phyloP scores from a whole-genome alignment of 2,797 vertebrate genomes.

The Melanotaenia maccullochi region DNA sequence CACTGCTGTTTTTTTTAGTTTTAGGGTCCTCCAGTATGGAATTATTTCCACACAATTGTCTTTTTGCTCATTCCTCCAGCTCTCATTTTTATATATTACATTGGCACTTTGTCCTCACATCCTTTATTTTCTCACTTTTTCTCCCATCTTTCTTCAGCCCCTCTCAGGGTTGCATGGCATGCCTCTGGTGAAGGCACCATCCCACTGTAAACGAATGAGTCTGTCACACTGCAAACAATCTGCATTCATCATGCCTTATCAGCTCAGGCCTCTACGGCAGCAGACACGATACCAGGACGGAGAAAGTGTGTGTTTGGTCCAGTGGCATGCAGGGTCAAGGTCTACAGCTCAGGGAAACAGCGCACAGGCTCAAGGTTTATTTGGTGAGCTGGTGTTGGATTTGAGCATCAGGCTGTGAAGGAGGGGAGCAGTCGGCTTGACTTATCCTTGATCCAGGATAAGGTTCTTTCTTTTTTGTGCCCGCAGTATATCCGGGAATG shows the following conservation, averaged over 20 bases:
- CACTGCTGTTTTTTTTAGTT: constrained; percentile 32
- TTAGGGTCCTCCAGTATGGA: constrained; percentile 16
- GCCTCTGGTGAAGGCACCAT: constrained; percentile 59
- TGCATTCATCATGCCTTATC: constrained; percentile 86
- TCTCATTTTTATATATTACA: constrained; percentile 17
- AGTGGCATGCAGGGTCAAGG: constrained; percentile 71
- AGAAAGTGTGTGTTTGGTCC: constrained; percentile 64
- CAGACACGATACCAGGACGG: constrained; percentile 58
- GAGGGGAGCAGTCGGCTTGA: constrained; percentile 47
- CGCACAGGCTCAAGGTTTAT: constrained; percentile 66
- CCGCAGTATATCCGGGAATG: constrained; percentile 39
- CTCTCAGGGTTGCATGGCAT: constrained; percentile 51
- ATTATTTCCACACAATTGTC: constrained; percentile 23
- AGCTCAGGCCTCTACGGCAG: constrained; percentile 61
- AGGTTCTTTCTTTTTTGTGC: constrained; percentile 21
- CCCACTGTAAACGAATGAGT: constrained; percentile 81
- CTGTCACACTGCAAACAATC: constrained; percentile 82
- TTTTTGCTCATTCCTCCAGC: constrained; percentile 6
- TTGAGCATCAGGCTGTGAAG: constrained; percentile 67
- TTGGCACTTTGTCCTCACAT: constrained; percentile 12
- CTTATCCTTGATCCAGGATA: constrained; percentile 70
- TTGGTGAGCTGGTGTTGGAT: constrained; percentile 69
- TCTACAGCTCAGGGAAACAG: constrained; percentile 69
- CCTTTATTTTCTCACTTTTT: constrained; percentile 1
- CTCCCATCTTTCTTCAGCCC: constrained; percentile 19